phyloP scores from a whole-genome alignment of 2,888 invertebrate genomes.

The Epsilonema sp. region DNA sequence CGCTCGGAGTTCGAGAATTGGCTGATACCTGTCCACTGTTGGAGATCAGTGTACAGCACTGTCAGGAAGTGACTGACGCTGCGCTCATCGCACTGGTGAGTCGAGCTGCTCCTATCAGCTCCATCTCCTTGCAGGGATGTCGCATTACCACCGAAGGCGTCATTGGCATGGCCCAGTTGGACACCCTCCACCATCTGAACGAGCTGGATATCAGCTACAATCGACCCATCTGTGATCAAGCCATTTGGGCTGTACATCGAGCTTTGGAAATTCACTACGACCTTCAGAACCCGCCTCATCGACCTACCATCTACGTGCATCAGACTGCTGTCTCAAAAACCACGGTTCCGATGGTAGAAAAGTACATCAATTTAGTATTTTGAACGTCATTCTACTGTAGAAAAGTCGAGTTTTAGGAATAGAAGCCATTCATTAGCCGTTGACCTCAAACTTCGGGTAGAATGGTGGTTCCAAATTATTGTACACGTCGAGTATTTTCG shows the following conservation, averaged over 20 bases:
- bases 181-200: not conserved
- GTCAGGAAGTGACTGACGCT: not conserved
- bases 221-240: not conserved
- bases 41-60: not conserved
- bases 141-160: not conserved
- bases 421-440: too few relatives aligned
- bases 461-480: too few relatives aligned
- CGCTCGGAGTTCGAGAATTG: not conserved
- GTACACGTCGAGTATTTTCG: too few relatives aligned
- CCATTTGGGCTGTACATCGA: not conserved
- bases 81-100: not conserved
- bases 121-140: not conserved
- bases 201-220: not conserved
- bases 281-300: not conserved
- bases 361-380: too few relatives aligned
- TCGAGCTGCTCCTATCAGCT: not conserved
- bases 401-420: too few relatives aligned
- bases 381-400: too few relatives aligned
- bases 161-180: not conserved
- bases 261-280: not conserved
- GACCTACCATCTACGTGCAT: not conserved
- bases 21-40: not conserved
- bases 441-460: too few relatives aligned
- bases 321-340: too few relatives aligned
- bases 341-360: too few relatives aligned